Percentiles rank a stretch among this genome's conserved stretches.
These are phyloP conservation scores for Athetis lepigone DNA, from an alignment of 2,888 invertebrate species.

Conservation along the genomic window DNA sequence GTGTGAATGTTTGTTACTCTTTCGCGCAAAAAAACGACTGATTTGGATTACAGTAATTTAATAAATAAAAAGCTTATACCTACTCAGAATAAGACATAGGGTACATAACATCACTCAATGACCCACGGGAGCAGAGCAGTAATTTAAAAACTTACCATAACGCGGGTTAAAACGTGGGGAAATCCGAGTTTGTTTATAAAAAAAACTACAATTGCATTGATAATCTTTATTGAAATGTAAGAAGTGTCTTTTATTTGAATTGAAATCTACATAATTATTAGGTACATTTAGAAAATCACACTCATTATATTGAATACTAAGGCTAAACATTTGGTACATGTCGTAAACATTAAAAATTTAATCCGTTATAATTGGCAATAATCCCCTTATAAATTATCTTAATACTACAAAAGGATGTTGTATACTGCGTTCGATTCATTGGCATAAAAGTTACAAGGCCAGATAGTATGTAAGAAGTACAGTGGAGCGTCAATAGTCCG, in stretches of 20 bases:
- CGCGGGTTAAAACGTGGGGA: too few relatives aligned
- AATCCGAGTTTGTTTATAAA: neutral
- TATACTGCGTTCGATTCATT: neutral
- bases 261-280: slow-evolving; percentile 22
- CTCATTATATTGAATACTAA: slow-evolving; percentile 20
- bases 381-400: slow-evolving; percentile 5
- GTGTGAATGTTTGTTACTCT: too few relatives aligned
- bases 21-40: too few relatives aligned
- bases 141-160: too few relatives aligned
- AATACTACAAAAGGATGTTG: neutral
- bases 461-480: neutral
- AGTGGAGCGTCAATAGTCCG: too few relatives aligned
- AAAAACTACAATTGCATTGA: slow-evolving; percentile 28
- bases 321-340: slow-evolving; percentile 50
- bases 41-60: too few relatives aligned
- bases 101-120: too few relatives aligned
- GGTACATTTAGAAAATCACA: slow-evolving; percentile 31
- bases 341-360: slow-evolving; percentile 9
- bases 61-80: too few relatives aligned
- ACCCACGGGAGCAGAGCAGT: too few relatives aligned
- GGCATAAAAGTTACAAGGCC: neutral
- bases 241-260: slow-evolving; percentile 65
- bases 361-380: slow-evolving; percentile 29
- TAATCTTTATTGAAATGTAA: slow-evolving; percentile 60
- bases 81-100: too few relatives aligned